Conservation (phyloP, 2,113 vertebrate species). For the Chaetorhynchus papuensis region DNA sequence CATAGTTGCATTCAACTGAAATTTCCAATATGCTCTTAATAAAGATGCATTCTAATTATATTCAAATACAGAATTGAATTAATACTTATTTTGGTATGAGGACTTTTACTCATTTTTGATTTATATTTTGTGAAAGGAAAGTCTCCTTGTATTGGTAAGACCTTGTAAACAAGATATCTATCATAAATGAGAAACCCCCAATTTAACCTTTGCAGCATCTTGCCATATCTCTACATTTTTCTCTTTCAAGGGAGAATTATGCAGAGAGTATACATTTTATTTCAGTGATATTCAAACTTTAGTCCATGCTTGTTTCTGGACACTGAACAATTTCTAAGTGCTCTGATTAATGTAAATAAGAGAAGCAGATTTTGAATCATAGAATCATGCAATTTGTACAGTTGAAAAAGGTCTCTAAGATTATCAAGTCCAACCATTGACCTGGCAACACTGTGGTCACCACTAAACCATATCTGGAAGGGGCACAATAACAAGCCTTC, state of each 20-base stretch:
- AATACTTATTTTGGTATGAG: background rate
- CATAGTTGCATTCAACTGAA: rapidly evolving
- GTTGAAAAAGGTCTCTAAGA: background rate
- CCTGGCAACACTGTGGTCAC: background rate
- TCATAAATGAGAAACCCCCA: background rate
- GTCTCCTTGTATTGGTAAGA: background rate
- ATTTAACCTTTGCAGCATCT: background rate
- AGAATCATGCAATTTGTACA: background rate
- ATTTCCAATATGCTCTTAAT: background rate
- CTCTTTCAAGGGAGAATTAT: background rate
- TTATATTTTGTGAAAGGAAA: background rate
- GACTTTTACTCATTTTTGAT: background rate
- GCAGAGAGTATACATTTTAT: background rate
- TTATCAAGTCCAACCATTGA: background rate
- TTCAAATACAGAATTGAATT: background rate
- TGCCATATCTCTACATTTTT: background rate
- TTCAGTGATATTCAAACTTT: background rate
- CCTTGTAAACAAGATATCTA: background rate
- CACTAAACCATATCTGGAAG: background rate
- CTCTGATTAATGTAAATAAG: background rate
- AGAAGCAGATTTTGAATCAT: background rate
- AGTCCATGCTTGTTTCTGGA: background rate
- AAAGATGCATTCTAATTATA: background rate
- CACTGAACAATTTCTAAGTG: background rate
- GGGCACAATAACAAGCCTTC: background rate